Evolutionary conservation across 2,113 vertebrate species (phyloP).

Genomic region (Diphyllodes magnificus): DNA sequence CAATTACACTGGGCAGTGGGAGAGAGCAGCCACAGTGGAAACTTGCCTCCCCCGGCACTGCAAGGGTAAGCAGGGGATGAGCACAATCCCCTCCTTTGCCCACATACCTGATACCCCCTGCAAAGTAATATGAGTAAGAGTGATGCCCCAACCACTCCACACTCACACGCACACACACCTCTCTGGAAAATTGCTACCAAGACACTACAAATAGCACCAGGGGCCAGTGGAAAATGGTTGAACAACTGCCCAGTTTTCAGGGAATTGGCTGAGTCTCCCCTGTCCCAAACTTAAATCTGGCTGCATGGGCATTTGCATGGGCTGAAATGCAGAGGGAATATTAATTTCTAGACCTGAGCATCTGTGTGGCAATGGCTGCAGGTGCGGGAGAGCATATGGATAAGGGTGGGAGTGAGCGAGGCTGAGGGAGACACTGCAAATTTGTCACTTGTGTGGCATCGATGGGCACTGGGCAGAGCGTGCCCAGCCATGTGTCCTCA

Average conservation of each 20-base stretch:
- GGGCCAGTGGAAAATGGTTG: not conserved
- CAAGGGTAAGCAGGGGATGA: not conserved
- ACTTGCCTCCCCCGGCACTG: not conserved
- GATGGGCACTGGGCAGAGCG: rapidly evolving
- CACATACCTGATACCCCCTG: not conserved
- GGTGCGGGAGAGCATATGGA: rapidly evolving
- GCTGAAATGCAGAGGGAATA: not conserved
- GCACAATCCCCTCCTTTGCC: not conserved
- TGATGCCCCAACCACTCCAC: not conserved
- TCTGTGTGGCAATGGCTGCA: rapidly evolving
- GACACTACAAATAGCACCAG: not conserved
- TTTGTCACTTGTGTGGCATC: rapidly evolving
- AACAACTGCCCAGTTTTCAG: not conserved
- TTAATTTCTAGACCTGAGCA: not conserved
- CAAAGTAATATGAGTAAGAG: not conserved
- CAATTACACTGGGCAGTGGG: not conserved
- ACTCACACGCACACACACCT: not conserved
- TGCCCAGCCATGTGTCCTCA: rapidly evolving
- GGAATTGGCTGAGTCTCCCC: not conserved
- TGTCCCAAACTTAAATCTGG: not conserved
- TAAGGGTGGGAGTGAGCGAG: rapidly evolving
- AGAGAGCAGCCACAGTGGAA: not conserved
- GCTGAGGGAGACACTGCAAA: rapidly evolving
- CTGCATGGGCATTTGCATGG: not conserved
- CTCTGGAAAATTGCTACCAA: not conserved